These are phyloP conservation scores for Tetramorium alpestre DNA, from an alignment of 1,140 invertebrate genomes.

Conservation along the genomic window DNA sequence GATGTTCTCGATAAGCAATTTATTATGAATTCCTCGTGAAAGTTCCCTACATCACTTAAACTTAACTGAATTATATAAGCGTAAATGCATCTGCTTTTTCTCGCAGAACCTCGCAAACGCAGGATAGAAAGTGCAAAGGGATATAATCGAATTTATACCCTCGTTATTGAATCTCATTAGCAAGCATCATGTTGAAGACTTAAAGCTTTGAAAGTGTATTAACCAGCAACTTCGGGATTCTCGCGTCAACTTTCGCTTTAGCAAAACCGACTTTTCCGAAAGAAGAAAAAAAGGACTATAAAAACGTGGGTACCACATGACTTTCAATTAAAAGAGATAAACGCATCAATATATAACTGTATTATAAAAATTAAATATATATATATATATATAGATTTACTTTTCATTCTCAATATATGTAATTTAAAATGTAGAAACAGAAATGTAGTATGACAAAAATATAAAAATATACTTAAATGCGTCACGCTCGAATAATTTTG, in stretches of 20 bases:
- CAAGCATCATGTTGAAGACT: background rate
- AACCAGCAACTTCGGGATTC: background rate
- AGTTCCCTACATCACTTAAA: constrained; percentile 4
- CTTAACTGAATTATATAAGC: constrained; percentile 29
- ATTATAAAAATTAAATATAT: background rate
- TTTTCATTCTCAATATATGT: background rate
- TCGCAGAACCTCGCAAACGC: background rate
- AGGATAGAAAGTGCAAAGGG: constrained; percentile 31
- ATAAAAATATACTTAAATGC: background rate
- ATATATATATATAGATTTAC: background rate
- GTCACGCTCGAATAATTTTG: background rate
- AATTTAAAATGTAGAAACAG: background rate
- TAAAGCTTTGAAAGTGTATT: constrained; percentile 17
- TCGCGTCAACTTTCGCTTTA: background rate
- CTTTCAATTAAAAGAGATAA: background rate
- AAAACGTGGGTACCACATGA: background rate
- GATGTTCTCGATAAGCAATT: constrained; percentile 4
- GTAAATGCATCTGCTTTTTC: constrained; percentile 22
- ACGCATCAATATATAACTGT: background rate
- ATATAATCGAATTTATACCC: constrained; percentile 35
- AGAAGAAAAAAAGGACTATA: background rate
- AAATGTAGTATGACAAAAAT: background rate
- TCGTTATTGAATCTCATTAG: constrained; percentile 31
- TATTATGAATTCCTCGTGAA: constrained; percentile 23
- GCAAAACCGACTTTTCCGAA: background rate